Conservation (phyloP, 2,113 vertebrate species). For the Puffinus mauretanicus region DNA sequence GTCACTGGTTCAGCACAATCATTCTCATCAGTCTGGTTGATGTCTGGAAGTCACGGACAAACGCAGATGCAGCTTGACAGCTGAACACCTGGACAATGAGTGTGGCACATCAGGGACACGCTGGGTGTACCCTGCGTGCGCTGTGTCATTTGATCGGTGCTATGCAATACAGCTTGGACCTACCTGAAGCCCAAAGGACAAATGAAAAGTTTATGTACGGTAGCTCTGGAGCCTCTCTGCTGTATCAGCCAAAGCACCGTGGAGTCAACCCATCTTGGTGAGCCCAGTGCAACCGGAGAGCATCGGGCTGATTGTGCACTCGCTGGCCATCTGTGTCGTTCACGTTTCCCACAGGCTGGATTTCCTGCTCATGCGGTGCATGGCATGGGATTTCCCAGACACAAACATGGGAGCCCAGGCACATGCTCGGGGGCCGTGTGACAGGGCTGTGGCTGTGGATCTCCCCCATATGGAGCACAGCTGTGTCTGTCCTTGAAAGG, state of each 20-base stretch:
- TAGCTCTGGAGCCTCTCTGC: not conserved
- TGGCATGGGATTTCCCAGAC: constrained; percentile 59
- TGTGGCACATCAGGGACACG: not conserved
- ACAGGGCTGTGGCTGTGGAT: constrained; percentile 27
- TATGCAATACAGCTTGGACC: not conserved
- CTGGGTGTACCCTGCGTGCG: not conserved
- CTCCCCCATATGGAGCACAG: constrained; percentile 61
- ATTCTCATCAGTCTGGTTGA: constrained; percentile 22
- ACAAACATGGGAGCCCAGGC: constrained; percentile 46
- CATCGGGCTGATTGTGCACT: not conserved
- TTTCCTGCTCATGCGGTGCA: not conserved
- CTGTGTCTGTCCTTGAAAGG: constrained; percentile 55
- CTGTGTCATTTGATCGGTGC: not conserved
- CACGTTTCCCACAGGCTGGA: not conserved
- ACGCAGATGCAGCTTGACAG: constrained; percentile 35
- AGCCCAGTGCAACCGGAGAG: not conserved
- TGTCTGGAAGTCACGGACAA: constrained; percentile 10
- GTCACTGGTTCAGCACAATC: constrained; percentile 24
- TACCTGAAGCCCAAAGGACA: not conserved
- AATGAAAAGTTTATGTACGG: not conserved
- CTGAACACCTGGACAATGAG: constrained; percentile 30
- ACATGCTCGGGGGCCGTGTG: not conserved
- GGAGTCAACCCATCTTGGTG: not conserved
- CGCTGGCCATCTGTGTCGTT: not conserved
- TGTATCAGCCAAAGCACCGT: not conserved